A percentile compares a stretch with the other conserved stretches of the same genome.
These are phyloP conservation scores for Tonatia bakeri DNA, from an alignment of 2,113 vertebrate genomes.

Conservation along the genomic window DNA sequence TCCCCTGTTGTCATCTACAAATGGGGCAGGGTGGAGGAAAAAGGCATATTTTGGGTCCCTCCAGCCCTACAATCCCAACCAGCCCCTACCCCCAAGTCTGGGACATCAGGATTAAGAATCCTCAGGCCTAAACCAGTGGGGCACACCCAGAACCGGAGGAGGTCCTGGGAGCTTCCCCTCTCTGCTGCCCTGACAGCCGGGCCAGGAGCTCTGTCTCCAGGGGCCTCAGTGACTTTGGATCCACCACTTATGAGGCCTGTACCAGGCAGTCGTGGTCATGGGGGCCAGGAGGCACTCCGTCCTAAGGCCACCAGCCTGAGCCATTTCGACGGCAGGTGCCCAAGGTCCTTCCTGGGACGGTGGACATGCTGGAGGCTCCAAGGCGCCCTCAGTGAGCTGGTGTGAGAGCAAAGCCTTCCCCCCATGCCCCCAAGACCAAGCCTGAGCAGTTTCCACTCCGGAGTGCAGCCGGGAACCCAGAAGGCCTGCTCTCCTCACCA, in stretches of 20 bases:
- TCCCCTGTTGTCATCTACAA: not conserved
- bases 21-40: not conserved
- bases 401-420: not conserved
- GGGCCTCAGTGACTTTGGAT: not conserved
- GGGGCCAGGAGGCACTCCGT: not conserved
- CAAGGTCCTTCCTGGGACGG: not conserved
- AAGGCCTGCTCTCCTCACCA: not conserved
- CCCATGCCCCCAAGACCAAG: not conserved
- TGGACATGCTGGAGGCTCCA: fast-evolving
- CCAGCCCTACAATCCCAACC: not conserved
- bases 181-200: not conserved
- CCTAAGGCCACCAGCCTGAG: not conserved
- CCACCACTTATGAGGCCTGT: not conserved
- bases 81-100: not conserved
- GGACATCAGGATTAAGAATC: not conserved
- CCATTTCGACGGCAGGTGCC: not conserved
- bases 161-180: not conserved
- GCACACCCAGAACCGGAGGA: not conserved
- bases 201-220: fast-evolving
- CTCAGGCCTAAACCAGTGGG: not conserved
- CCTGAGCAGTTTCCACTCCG: not conserved
- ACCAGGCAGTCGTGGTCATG: fast-evolving
- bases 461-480: not conserved
- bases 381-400: not conserved
- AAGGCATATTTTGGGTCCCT: not conserved